Conservation (phyloP, 2,113 vertebrate genomes). For the Centropus bengalensis region DNA sequence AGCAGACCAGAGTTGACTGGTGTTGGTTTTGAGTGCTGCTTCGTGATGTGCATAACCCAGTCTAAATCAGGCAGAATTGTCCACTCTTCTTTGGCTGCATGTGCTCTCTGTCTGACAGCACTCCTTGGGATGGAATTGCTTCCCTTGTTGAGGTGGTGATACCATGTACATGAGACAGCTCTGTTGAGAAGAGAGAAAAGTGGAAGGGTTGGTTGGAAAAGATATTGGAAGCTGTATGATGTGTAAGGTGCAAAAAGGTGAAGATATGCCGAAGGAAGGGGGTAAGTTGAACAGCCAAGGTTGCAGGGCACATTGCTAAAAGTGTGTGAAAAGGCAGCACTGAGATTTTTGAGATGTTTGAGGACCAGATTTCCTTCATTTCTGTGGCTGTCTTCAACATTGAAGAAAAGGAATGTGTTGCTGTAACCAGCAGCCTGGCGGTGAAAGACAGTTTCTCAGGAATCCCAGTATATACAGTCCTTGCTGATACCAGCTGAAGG, state of each 20-base stretch:
- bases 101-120: fast-evolving
- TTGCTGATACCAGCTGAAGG: neutral
- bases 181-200: neutral
- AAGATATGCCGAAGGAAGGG: neutral
- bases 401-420: neutral
- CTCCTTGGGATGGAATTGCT: neutral
- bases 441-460: neutral
- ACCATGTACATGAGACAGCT: neutral
- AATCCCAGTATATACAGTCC: neutral
- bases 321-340: neutral
- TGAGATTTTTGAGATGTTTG: neutral
- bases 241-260: neutral
- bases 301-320: neutral
- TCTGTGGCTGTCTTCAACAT: neutral
- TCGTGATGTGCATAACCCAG: neutral
- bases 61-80: neutral
- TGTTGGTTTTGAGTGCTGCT: neutral
- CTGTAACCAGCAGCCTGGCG: neutral
- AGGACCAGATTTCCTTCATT: neutral
- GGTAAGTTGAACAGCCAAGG: neutral
- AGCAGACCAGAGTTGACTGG: neutral
- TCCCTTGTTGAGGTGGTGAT: neutral
- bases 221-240: neutral
- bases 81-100: neutral
- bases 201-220: neutral